A percentile compares a stretch with the other conserved stretches of the same genome.
phyloP scores from a whole-genome alignment of 2,797 vertebrate genomes.

The Tinamus major region DNA sequence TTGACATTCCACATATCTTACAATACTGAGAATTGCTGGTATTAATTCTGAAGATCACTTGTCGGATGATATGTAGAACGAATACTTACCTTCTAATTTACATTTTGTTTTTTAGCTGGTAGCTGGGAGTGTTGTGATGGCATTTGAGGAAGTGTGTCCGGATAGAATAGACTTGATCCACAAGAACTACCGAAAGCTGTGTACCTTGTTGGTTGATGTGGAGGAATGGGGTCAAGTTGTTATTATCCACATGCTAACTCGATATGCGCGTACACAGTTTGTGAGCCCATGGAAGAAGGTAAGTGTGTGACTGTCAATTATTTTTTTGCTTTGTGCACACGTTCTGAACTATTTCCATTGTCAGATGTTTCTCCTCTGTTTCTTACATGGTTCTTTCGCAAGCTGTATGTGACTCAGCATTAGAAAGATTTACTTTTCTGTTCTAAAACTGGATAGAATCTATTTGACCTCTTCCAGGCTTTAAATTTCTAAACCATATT shows the following conservation, averaged over 20 bases:
- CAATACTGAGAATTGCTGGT: not conserved
- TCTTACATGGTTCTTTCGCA: not conserved
- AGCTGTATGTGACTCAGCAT: not conserved
- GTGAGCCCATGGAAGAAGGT: conserved; percentile 94
- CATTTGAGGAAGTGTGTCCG: conserved; percentile 97
- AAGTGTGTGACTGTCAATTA: conserved; percentile 56
- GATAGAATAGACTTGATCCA: conserved; percentile 98
- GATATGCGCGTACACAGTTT: conserved; percentile 96
- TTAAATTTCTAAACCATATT: not conserved
- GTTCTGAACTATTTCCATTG: not conserved
- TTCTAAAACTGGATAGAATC: not conserved
- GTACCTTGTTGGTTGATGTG: conserved; percentile 95
- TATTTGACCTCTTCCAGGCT: not conserved
- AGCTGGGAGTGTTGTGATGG: conserved; percentile 97
- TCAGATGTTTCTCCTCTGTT: not conserved
- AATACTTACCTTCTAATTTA: conserved; percentile 26
- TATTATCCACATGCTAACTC: conserved; percentile 97
- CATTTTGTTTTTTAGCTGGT: conserved; percentile 88
- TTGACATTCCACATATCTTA: not conserved
- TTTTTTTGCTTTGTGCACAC: not conserved
- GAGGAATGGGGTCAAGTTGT: conserved; percentile 99
- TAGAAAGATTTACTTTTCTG: not conserved
- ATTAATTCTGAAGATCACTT: conserved; percentile 24
- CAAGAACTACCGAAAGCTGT: conserved; percentile 97
- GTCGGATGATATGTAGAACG: not conserved